These are phyloP conservation scores for Poecilia latipinna DNA, from an alignment of 2,113 vertebrate species.

Conservation along the genomic window DNA sequence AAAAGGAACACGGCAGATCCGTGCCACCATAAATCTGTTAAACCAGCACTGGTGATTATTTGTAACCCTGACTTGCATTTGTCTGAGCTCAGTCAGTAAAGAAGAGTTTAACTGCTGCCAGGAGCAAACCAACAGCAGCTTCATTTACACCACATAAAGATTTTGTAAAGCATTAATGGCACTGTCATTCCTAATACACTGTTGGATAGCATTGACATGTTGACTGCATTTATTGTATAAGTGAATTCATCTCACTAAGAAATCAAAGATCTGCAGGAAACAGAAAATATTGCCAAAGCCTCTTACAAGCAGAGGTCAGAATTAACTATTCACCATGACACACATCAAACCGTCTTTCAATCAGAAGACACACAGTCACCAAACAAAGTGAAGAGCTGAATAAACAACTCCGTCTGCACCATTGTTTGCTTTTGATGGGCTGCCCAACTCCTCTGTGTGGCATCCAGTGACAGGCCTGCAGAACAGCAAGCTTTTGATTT, in stretches of 20 bases:
- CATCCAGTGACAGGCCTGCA: conserved; percentile 55
- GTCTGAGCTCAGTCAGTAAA: conserved; percentile 62
- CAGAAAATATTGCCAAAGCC: not conserved
- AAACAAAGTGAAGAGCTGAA: conserved; percentile 61
- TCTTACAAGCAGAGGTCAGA: conserved; percentile 37
- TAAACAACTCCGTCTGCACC: conserved; percentile 56
- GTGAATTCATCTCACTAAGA: conserved; percentile 5
- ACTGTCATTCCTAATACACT: not conserved
- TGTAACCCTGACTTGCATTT: conserved; percentile 24
- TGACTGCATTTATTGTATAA: conserved; percentile 27
- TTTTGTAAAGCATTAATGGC: not conserved
- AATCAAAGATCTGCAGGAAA: conserved; percentile 6
- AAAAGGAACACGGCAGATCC: conserved; percentile 76
- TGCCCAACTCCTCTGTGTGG: conserved; percentile 39
- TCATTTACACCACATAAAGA: conserved; percentile 7
- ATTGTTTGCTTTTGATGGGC: conserved; percentile 60
- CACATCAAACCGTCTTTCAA: conserved; percentile 45
- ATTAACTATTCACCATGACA: conserved; percentile 54
- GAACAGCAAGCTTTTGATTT: conserved; percentile 67
- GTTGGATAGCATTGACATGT: not conserved
- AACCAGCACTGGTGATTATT: conserved; percentile 54
- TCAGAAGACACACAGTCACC: conserved; percentile 53
- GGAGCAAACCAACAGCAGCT: conserved; percentile 45
- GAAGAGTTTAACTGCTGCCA: conserved; percentile 49
- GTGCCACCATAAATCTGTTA: conserved; percentile 66